A percentile compares a stretch with the other conserved stretches of the same genome.
Conservation (phyloP, 2,888 invertebrate species). For the Arge pagana region DNA sequence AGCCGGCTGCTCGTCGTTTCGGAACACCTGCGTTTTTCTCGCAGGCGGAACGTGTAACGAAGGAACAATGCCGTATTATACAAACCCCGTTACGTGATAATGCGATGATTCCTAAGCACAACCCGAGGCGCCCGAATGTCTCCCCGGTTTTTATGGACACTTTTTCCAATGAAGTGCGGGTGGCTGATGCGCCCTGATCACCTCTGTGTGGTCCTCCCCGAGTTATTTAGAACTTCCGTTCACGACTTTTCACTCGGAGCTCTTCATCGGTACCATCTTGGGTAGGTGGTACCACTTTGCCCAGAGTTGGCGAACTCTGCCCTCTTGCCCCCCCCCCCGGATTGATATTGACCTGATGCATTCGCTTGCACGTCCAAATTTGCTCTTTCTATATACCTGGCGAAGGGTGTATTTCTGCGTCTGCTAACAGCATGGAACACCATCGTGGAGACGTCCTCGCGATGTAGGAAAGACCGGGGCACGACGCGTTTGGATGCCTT, state of each 20-base stretch:
- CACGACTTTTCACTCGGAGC: background rate
- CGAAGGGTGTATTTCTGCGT: too few species aligned
- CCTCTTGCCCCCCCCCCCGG: too few species aligned
- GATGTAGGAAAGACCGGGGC: too few species aligned
- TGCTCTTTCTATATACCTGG: too few species aligned
- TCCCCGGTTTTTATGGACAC: constrained; percentile 39
- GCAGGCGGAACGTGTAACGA: background rate
- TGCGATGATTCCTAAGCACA: constrained; percentile 47
- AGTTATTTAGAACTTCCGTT: background rate
- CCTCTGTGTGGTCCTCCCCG: background rate
- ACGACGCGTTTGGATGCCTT: too few species aligned
- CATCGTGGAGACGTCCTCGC: too few species aligned
- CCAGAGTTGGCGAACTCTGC: too few species aligned
- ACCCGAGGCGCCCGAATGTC: constrained; percentile 34
- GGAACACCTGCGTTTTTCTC: constrained; percentile 2
- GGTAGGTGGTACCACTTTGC: too few species aligned
- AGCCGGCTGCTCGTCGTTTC: background rate
- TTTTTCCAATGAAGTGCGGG: constrained; percentile 31
- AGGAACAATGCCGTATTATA: constrained; percentile 17
- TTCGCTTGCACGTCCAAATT: too few species aligned
- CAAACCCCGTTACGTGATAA: constrained; percentile 35
- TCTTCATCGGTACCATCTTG: too few species aligned
- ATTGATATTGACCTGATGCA: too few species aligned
- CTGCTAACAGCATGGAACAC: too few species aligned
- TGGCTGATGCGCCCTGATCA: constrained; percentile 28